Conservation (phyloP, 2,113 vertebrate genomes). For the Copsychus sechellarum region DNA sequence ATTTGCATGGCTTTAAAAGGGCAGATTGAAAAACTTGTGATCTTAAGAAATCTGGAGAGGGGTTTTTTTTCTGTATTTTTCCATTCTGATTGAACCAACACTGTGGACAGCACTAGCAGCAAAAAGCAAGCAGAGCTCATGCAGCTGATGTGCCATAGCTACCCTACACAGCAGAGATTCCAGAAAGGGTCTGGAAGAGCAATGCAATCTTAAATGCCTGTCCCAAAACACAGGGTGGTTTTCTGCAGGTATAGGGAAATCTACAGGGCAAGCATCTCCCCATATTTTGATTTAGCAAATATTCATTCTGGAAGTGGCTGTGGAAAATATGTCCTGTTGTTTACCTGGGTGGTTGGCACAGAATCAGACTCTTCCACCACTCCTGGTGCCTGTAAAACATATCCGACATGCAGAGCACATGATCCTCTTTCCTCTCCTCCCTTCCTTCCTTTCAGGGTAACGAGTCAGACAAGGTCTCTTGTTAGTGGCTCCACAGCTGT, state of each 20-base stretch:
- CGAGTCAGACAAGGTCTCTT: background rate
- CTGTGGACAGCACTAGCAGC: background rate
- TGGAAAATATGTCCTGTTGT: conserved; percentile 12
- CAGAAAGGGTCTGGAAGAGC: background rate
- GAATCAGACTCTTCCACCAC: background rate
- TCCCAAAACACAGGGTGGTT: background rate
- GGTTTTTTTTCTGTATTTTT: background rate
- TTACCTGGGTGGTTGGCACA: background rate
- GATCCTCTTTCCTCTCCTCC: conserved; percentile 32
- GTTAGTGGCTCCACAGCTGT: fast-evolving
- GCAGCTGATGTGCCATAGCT: background rate
- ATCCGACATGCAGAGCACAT: background rate
- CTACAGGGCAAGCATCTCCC: background rate
- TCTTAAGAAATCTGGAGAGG: background rate
- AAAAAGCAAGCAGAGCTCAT: fast-evolving
- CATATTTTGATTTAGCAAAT: background rate
- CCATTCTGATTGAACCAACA: background rate
- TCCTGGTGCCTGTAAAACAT: background rate
- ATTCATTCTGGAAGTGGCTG: background rate
- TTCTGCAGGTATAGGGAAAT: background rate
- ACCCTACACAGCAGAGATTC: background rate
- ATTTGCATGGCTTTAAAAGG: background rate
- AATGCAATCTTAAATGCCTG: background rate
- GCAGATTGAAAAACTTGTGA: background rate
- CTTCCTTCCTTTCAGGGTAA: conserved; percentile 24